Percentiles rank a stretch among this genome's conserved stretches.
Evolutionary conservation across 2,888 invertebrate genomes (phyloP).

Genomic region (Nycteola revayana): DNA sequence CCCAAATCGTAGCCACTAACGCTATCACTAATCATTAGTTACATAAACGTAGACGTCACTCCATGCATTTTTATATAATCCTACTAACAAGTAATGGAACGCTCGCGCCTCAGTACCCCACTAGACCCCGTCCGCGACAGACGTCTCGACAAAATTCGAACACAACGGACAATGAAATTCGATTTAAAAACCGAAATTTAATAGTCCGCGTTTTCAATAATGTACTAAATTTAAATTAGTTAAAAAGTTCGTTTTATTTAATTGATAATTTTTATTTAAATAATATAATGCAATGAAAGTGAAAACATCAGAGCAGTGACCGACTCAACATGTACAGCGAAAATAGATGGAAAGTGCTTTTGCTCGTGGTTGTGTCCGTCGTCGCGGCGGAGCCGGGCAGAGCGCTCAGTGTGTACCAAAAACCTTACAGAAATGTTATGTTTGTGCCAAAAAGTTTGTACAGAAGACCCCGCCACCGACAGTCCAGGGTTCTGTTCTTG

Average conservation of each 20-base stretch:
- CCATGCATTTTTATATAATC: conserved; percentile 53
- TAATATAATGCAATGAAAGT: conserved; percentile 71
- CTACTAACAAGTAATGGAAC: conserved; percentile 16
- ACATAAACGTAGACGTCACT: conserved; percentile 44
- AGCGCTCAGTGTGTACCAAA: conserved; percentile 64
- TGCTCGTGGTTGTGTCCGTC: conserved; percentile 60
- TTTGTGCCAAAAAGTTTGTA: conserved; percentile 62
- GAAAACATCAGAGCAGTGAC: conserved; percentile 68
- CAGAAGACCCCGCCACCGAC: conserved; percentile 41
- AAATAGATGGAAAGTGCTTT: conserved; percentile 76
- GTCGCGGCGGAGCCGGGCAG: conserved; percentile 66
- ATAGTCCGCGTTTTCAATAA: conserved; percentile 30
- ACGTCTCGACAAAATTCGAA: conserved; percentile 25
- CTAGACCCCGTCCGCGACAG: conserved; percentile 28
- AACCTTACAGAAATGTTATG: conserved; percentile 60
- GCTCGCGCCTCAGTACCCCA: conserved; percentile 28
- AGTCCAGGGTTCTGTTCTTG: conserved; percentile 59
- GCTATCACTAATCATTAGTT: conserved; percentile 50
- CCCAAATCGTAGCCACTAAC: conserved; percentile 36
- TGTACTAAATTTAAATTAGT: conserved; percentile 41
- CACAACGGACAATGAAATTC: conserved; percentile 45
- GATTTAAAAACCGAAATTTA: conserved; percentile 24
- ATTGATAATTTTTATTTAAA: conserved; percentile 1
- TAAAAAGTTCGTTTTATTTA: conserved; percentile 6
- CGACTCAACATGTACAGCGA: conserved; percentile 72